A percentile compares a stretch with the other conserved stretches of the same genome.
Evolutionary conservation across 2,888 invertebrate species (phyloP).

Genomic region (Polyploca ridens): DNA sequence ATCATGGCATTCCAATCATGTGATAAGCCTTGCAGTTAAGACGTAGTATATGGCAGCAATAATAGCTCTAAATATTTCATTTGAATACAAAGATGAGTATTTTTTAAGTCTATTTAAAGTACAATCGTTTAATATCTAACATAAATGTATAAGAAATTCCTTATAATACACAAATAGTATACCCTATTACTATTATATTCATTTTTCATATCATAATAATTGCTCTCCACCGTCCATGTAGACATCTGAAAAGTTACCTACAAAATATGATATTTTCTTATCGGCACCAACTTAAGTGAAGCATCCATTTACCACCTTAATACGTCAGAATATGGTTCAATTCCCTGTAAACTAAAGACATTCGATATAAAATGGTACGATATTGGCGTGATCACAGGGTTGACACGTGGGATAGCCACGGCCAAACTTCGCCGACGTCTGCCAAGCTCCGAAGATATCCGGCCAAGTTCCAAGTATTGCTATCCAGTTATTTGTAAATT

Average conservation of each 20-base stretch:
- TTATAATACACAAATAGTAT: no score
- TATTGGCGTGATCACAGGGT: constrained; percentile 76
- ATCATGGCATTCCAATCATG: constrained; percentile 31
- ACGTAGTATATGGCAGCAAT: background rate
- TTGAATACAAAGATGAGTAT: no score
- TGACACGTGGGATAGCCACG: constrained; percentile 65
- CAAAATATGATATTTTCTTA: constrained; percentile 7
- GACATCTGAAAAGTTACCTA: constrained; percentile 10
- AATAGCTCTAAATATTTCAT: background rate
- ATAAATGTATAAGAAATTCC: no score
- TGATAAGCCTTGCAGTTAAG: background rate
- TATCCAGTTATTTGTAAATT: constrained; percentile 47
- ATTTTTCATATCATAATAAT: background rate
- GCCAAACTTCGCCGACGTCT: constrained; percentile 69
- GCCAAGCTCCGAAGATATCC: constrained; percentile 47
- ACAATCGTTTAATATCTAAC: no score
- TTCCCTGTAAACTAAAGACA: constrained; percentile 16
- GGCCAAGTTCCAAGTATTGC: constrained; percentile 40
- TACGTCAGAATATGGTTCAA: constrained; percentile 16
- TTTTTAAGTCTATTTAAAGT: no score
- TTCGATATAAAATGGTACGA: constrained; percentile 27
- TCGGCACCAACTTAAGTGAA: background rate
- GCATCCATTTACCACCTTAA: constrained; percentile 8
- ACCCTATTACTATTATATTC: background rate
- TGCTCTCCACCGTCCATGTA: constrained; percentile 7